Conservation (phyloP, 2,113 vertebrate species). For the Myxocyprinus asiaticus region DNA sequence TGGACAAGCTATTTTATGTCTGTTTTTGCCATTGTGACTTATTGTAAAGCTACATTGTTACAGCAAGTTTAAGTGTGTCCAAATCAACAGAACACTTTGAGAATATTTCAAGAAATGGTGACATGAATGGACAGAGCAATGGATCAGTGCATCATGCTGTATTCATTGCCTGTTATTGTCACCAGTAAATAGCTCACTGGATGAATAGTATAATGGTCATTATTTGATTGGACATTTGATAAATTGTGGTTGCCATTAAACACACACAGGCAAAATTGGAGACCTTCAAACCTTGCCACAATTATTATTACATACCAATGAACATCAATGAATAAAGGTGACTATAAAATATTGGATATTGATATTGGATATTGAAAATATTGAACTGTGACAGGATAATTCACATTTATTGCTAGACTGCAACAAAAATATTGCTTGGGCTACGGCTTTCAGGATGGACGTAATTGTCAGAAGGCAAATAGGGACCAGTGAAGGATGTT, state of each 20-base stretch:
- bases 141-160: slow-evolving; percentile 56
- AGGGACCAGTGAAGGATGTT: no score
- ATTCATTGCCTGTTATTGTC: slow-evolving; percentile 25
- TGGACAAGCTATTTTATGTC: not conserved
- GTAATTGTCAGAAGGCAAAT: no score
- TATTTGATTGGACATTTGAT: not conserved
- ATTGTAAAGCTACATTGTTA: slow-evolving; percentile 22
- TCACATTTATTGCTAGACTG: no score
- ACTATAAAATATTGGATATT: not conserved
- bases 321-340: slow-evolving; percentile 48
- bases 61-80: slow-evolving; percentile 55
- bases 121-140: slow-evolving; percentile 50
- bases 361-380: no score
- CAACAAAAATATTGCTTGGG: no score
- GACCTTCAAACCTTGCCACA: slow-evolving; percentile 50
- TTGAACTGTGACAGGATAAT: not conserved
- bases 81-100: slow-evolving; percentile 57
- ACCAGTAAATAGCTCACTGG: slow-evolving; percentile 35
- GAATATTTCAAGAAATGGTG: slow-evolving; percentile 45
- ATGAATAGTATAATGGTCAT: slow-evolving; percentile 28
- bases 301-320: slow-evolving; percentile 40
- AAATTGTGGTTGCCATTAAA: slow-evolving; percentile 54
- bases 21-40: not conserved
- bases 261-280: slow-evolving; percentile 47
- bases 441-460: no score